A percentile compares a stretch with the other conserved stretches of the same genome.
phyloP scores from a whole-genome alignment of 1,140 invertebrate species.

The Drosophila aff. region DNA sequence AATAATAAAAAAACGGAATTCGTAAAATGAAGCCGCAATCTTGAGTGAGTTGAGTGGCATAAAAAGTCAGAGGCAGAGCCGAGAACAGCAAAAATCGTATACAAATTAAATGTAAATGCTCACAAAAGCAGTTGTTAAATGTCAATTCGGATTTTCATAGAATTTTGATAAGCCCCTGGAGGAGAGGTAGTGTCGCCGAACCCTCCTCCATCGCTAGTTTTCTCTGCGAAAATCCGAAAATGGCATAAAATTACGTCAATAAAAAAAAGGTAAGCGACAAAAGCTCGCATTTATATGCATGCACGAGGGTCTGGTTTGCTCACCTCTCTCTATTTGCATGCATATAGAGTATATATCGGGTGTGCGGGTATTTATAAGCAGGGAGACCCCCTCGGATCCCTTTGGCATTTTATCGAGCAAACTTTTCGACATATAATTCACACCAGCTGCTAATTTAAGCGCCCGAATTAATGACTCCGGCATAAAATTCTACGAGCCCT shows the following conservation, averaged over 20 bases:
- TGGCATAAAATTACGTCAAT: slow-evolving; percentile 75
- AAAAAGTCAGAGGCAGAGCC: slow-evolving; percentile 32
- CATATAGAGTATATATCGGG: slow-evolving; percentile 21
- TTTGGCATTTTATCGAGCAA: slow-evolving; percentile 73
- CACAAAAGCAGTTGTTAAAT: slow-evolving; percentile 75
- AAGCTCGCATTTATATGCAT: slow-evolving; percentile 53
- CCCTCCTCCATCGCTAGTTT: slow-evolving; percentile 29
- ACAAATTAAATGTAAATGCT: slow-evolving; percentile 78
- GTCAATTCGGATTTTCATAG: slow-evolving; percentile 80
- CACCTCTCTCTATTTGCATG: slow-evolving; percentile 23
- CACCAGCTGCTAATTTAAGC: slow-evolving; percentile 80
- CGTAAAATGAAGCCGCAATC: slow-evolving; percentile 70
- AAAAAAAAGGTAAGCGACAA: slow-evolving; percentile 74
- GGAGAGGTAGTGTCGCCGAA: background rate
- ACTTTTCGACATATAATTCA: slow-evolving; percentile 78
- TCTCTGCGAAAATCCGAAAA: slow-evolving; percentile 51
- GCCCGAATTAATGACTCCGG: slow-evolving; percentile 71
- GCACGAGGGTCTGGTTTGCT: slow-evolving; percentile 28
- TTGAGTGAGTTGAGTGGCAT: slow-evolving; percentile 49
- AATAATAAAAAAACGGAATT: slow-evolving; percentile 18
- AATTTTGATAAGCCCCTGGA: slow-evolving; percentile 67
- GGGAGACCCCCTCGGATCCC: background rate
- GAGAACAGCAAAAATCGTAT: slow-evolving; percentile 57
- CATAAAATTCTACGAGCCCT: slow-evolving; percentile 57
- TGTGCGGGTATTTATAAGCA: slow-evolving; percentile 12